Percentiles rank a stretch among this genome's conserved stretches.
Conservation (phyloP, 2,113 vertebrate species). For the Petromus typicus region DNA sequence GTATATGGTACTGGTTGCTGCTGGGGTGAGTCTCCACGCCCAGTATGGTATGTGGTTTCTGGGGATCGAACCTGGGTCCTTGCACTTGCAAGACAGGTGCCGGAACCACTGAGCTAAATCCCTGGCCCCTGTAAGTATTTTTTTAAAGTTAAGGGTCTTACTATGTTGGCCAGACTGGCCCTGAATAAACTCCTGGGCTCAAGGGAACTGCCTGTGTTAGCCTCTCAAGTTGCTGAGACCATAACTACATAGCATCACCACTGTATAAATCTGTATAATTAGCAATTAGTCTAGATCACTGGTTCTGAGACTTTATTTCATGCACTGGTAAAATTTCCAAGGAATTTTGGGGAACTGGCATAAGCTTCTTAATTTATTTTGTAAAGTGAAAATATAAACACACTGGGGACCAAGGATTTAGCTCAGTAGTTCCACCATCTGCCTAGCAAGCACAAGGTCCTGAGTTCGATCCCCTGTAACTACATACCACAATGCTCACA, state of each 20-base stretch:
- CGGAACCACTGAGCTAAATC: no score
- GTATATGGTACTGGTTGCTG: no score
- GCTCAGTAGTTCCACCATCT: no score
- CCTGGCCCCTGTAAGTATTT: no score
- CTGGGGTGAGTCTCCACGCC: no score
- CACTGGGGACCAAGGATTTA: no score
- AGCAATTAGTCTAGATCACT: neutral
- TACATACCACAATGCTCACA: no score
- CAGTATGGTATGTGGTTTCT: no score
- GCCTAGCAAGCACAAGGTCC: no score
- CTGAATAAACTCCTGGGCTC: neutral
- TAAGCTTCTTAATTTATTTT: slow-evolving; percentile 12
- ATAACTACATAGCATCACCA: neutral
- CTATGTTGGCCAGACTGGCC: neutral
- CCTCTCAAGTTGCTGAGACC: neutral
- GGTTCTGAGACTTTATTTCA: slow-evolving; percentile 1
- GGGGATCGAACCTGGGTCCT: no score
- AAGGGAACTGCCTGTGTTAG: neutral
- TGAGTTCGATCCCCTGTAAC: no score
- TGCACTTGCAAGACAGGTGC: no score
- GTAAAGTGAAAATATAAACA: neutral
- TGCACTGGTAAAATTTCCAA: slow-evolving; percentile 11
- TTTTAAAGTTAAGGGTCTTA: neutral
- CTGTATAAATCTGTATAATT: neutral
- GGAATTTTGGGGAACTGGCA: neutral